Evolutionary conservation across 2,797 vertebrate genomes (phyloP).

Genomic region (Pelochelys cantorii): DNA sequence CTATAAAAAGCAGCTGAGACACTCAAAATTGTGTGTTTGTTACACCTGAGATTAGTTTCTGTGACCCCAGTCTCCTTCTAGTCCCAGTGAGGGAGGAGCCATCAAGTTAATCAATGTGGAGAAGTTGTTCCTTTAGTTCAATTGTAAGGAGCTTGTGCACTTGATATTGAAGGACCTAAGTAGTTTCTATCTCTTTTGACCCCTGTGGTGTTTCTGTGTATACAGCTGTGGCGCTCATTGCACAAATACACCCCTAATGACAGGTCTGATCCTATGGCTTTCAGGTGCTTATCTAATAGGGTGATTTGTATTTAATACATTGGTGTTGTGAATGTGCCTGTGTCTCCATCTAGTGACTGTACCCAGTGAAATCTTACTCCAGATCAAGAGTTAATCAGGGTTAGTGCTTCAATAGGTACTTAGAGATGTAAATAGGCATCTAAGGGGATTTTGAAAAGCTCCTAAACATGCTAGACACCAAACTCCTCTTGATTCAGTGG

Average conservation of each 20-base stretch:
- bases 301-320: background rate
- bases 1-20: background rate
- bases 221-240: background rate
- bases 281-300: background rate
- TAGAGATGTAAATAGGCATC: background rate
- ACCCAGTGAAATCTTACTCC: background rate
- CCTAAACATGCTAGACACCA: background rate
- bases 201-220: background rate
- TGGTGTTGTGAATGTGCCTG: background rate
- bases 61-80: background rate
- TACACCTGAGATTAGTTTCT: background rate
- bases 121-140: background rate
- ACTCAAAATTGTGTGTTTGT: rapidly evolving
- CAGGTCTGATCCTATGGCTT: background rate
- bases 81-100: background rate
- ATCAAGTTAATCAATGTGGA: background rate
- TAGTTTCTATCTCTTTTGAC: background rate
- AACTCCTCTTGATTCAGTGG: background rate
- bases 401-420: background rate
- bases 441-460: background rate
- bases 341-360: background rate
- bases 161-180: background rate
- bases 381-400: background rate
- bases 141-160: background rate
- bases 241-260: background rate